Evolutionary conservation across 2,888 invertebrate genomes (phyloP), one percentile per base, ranked within the genome.

Genomic region (Eueremaeus valkanovi): DNA sequence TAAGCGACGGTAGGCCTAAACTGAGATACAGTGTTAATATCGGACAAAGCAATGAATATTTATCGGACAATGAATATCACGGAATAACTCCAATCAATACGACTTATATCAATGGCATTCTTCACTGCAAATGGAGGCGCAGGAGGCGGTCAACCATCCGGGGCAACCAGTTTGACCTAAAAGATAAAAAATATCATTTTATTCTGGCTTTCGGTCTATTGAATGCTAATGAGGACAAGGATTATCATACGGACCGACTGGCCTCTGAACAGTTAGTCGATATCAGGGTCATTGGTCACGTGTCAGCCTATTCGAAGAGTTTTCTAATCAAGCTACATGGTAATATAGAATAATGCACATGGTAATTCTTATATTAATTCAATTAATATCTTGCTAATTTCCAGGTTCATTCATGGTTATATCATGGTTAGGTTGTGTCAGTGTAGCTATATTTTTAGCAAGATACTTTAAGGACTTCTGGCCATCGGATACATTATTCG

Each of bases 401-500:
- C 45, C 58, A 78, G 94, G 93, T 0, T 88, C 89, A 78, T 90
- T 93, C 82, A 95, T 95, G 95, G 83, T 94, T 75, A 87, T 88
- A 0, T 92, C 94, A 3, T 95, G 95, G 95, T 87, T 95, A 73
- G 92, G 92, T 0, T 89, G 92, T 0, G 92, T 93, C 0, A 92
- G 93, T 0, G 82, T 92, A 61, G 95, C 93, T 29, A 93, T 94
- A 77, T 84, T 95, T 27, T 84, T 95, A 11, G 94, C 95, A 0
- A 86, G 95, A 78, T 95, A 95, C 83, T 95, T 90, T 85, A 90
- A 91, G 81, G 90, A 92, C 82, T 93, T 93, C 0, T 95, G 94
- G 93, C 90, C 91, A 42, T 90, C 90, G 40, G 89, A 88, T 78
- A 89, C 89, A 78, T 83, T 91, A 3, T 92, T 90, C 79, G 93